Evolutionary conservation across 2,113 vertebrate genomes (phyloP), one percentile per base, ranked within the genome.

Genomic region (Aegithalos caudatus): DNA sequence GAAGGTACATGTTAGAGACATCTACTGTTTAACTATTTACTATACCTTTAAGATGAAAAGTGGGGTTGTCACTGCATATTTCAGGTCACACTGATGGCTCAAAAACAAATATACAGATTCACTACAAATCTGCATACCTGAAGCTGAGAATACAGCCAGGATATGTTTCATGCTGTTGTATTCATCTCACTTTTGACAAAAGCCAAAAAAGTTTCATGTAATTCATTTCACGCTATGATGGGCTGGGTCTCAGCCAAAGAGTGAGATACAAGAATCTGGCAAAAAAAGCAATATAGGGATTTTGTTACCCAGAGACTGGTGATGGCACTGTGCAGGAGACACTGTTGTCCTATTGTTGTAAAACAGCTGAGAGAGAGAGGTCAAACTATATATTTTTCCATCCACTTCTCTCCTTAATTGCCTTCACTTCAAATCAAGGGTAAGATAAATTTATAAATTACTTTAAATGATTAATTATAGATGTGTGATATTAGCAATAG

Each of bases 1-100:
- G 97, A 98, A 98, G 96, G 97, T 98, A 97, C 98, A 98, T 98
- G 97, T 96, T 97, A 97, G 97, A 98, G 98, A 97, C 98, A 97
- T 97, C 97, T 97, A 95, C 97, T 97, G 90, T 98, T 98, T 98
- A 98, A 98, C 97, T 97, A 96, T 97, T 98, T 98, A 97, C 97
- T 98, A 96, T 98, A 97, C 94, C 74, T 97, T 98, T 98, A 97
- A 96, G 96, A 98, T 97, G 97, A 97, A 97, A 97, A 97, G 97
- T 97, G 83, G 96, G 82, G 82, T 94, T 98, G 96, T 97, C 97
- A 95, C 96, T 96, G 95, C 77, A 74, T 97, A 97, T 97, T 97
- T 98, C 84, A 96, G 97, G 96, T 96, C 94, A 95, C 78, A 96
- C 61, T 88, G 94, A 95, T 95, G 92, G 87, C 91, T 96, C 95